Percentiles rank a stretch among this genome's conserved stretches.
Conservation (phyloP, 2,888 invertebrate genomes). For the Hirtodrosophila histrioides region DNA sequence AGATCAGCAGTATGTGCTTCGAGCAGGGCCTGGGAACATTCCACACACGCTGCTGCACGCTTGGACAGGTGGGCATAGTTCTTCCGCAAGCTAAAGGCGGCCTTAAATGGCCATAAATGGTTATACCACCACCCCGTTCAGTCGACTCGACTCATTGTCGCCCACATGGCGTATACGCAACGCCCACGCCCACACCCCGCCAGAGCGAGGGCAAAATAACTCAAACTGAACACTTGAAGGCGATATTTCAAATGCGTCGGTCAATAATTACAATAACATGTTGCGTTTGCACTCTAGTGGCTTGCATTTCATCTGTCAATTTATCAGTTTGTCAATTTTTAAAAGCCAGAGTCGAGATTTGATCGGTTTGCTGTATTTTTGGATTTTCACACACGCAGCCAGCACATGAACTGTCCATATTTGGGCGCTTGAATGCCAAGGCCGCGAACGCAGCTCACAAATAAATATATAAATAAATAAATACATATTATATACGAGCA, state of each 20-base stretch:
- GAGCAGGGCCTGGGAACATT: slow-evolving; percentile 65
- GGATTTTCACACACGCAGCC: slow-evolving; percentile 49
- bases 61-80: slow-evolving; percentile 38
- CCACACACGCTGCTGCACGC: slow-evolving; percentile 24
- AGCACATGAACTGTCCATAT: slow-evolving; percentile 65
- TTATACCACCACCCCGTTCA: slow-evolving; percentile 10
- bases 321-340: slow-evolving; percentile 4
- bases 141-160: slow-evolving; percentile 12
- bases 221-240: slow-evolving; percentile 28
- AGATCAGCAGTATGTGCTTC: slow-evolving; percentile 14
- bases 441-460: slow-evolving; percentile 42
- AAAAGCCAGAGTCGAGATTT: slow-evolving; percentile 28
- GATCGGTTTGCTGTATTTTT: slow-evolving; percentile 26
- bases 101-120: slow-evolving; percentile 53
- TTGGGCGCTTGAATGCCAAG: slow-evolving; percentile 77
- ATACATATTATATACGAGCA: slow-evolving; percentile 10
- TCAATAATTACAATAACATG: slow-evolving; percentile 48
- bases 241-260: slow-evolving; percentile 19
- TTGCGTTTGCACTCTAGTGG: slow-evolving; percentile 28
- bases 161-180: slow-evolving; percentile 51
- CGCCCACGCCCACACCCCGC: slow-evolving; percentile 48
- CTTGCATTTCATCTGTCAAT: slow-evolving; percentile 54
- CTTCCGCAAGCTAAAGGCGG: slow-evolving; percentile 51
- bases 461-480: slow-evolving; percentile 20
- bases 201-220: slow-evolving; percentile 28